Evolutionary conservation across 2,888 invertebrate genomes (phyloP).

Genomic region (Dicycla oo): DNA sequence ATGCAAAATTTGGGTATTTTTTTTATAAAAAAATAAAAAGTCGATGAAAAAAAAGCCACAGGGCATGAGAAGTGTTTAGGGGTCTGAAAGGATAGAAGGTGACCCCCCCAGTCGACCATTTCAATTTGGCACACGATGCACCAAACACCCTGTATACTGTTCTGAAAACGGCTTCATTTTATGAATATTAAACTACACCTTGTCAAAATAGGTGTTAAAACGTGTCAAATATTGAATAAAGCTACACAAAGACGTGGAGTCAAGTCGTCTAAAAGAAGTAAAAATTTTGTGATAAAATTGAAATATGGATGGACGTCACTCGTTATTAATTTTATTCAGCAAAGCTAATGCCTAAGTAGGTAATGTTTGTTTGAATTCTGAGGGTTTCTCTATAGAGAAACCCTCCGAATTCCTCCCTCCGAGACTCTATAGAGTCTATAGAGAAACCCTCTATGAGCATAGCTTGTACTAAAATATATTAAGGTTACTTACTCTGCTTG

Average conservation of each 20-base stretch:
- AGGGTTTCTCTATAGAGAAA: not conserved
- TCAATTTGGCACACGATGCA: too few relatives aligned
- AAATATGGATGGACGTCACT: not conserved
- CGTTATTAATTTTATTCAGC: not conserved
- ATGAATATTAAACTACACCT: slow-evolving; percentile 15
- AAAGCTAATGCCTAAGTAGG: not conserved
- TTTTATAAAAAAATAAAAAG: too few relatives aligned
- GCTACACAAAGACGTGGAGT: not conserved
- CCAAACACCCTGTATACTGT: too few relatives aligned
- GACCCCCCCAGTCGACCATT: too few relatives aligned
- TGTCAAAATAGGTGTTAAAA: not conserved
- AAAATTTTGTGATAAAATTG: not conserved
- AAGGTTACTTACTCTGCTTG: slow-evolving; percentile 86
- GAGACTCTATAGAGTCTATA: too few relatives aligned
- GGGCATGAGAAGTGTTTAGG: too few relatives aligned
- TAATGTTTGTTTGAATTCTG: not conserved
- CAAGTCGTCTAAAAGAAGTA: not conserved
- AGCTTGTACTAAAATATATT: not conserved
- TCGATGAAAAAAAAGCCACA: too few relatives aligned
- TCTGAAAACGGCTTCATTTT: slow-evolving; percentile 10
- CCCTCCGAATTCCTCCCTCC: too few relatives aligned
- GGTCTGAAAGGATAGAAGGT: too few relatives aligned
- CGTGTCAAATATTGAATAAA: not conserved
- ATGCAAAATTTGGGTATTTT: too few relatives aligned
- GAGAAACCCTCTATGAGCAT: too few relatives aligned